Evolutionary conservation across 53 echinoderm and acorn worm species (phyloP), one percentile per base, ranked within the genome.

Genomic region (Pentamera pediparva): DNA sequence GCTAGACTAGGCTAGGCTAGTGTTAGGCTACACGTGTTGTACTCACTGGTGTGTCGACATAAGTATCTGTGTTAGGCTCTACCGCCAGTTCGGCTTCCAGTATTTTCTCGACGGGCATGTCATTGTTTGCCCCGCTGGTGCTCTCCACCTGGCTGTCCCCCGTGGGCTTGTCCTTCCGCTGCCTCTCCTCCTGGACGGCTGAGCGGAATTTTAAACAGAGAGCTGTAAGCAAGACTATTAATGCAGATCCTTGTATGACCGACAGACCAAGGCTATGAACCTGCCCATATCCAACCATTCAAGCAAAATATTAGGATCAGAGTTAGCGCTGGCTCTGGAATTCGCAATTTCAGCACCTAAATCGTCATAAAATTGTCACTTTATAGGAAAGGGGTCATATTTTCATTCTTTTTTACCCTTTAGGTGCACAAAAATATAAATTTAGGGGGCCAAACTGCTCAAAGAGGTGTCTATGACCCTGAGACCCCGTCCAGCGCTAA

Each of bases 81-180:
- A 98, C 98, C 0, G 98, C 98, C 32, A 89, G 70, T 37, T 98
- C 98, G 6, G 98, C 98, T 30, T 98, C 98, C 86, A 98, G 75
- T 10, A 92, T 92, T 76, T 98, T 98, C 75, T 98, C 98, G 4
- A 98, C 98, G 1, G 98, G 98, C 98, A 98, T 98, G 74, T 92
- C 91, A 61, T 98, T 98, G 79, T 92, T 98, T 35, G 92, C 86
- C 25, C 86, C 81, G 69, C 91, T 92, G 10, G 98, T 92, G 36
- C 91, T 92, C 81, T 98, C 92, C 18, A 92, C 98, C 37, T 98
- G 92, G 6, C 98, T 89, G 52, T 98, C 98, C 13, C 98, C 98
- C 17, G 86, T 88, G 28, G 86, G 78, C 18, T 98, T 98, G 79
- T 92, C 92, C 63, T 92, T 98, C 54, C 92, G 71, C 58, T 89